These are phyloP conservation scores for Heliconius hewitsoni DNA, from an alignment of 1,140 invertebrate genomes.

Conservation along the genomic window DNA sequence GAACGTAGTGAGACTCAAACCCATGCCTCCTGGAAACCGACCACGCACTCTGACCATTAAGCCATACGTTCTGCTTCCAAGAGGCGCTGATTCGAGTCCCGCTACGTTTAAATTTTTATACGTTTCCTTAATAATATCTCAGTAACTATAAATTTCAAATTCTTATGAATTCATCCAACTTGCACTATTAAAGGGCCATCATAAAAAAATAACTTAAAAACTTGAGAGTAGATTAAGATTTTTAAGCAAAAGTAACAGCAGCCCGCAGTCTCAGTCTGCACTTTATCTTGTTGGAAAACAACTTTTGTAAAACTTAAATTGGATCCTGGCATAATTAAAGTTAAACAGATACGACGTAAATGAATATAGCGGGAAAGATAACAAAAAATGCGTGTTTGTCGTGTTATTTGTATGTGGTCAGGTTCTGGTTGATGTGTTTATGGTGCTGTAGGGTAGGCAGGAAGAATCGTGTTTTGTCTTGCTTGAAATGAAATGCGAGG, in stretches of 20 bases:
- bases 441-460: too few relatives aligned
- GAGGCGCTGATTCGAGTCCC: too few relatives aligned
- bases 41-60: too few relatives aligned
- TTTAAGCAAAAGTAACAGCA: constrained; percentile 18
- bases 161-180: not conserved
- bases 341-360: constrained; percentile 25
- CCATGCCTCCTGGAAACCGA: too few relatives aligned
- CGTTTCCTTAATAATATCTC: not conserved
- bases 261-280: constrained; percentile 20
- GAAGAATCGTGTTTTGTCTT: too few relatives aligned
- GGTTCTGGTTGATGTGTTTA: too few relatives aligned
- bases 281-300: constrained; percentile 23
- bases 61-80: too few relatives aligned
- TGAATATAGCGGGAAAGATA: not conserved
- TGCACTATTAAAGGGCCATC: not conserved
- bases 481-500: too few relatives aligned
- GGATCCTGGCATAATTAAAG: constrained; percentile 27
- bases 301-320: constrained; percentile 32
- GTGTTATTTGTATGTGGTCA: too few relatives aligned
- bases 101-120: too few relatives aligned
- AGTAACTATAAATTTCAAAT: not conserved
- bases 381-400: too few relatives aligned
- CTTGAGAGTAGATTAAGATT: constrained; percentile 1
- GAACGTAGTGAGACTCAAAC: too few relatives aligned
- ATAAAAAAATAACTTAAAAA: constrained; percentile 3